phyloP scores from a whole-genome alignment of 2,888 invertebrate genomes.

The Leptopilina syphax region DNA sequence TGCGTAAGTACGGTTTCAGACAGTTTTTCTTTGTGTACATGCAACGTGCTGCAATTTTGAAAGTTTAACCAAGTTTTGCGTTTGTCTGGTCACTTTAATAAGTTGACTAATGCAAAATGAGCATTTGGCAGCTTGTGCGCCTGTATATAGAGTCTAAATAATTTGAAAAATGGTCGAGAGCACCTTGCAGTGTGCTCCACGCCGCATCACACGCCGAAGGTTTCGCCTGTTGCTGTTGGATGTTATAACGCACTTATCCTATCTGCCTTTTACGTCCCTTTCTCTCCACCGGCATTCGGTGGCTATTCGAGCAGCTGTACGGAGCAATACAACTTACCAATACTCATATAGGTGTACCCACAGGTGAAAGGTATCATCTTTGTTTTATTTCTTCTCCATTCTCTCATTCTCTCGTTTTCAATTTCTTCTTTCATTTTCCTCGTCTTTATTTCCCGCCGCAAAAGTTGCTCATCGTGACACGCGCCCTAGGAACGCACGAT shows the following conservation, averaged over 20 bases:
- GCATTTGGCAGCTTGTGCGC: too few species aligned
- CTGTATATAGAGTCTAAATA: too few species aligned
- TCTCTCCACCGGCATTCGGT: slow-evolving; percentile 56
- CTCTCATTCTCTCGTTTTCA: slow-evolving; percentile 50
- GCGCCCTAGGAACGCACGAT: neutral
- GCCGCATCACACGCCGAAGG: too few species aligned
- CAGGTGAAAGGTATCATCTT: slow-evolving; percentile 64
- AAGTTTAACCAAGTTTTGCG: too few species aligned
- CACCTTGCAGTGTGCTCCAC: too few species aligned
- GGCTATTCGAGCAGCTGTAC: slow-evolving; percentile 63
- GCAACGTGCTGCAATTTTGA: too few species aligned
- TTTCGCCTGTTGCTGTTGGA: neutral
- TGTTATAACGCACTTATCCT: slow-evolving; percentile 6
- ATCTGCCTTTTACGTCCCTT: slow-evolving; percentile 49
- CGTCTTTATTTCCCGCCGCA: slow-evolving; percentile 45
- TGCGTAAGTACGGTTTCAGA: too few species aligned
- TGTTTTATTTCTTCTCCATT: slow-evolving; percentile 47
- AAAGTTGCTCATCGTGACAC: slow-evolving; percentile 1
- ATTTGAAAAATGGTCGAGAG: too few species aligned
- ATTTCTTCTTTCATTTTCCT: slow-evolving; percentile 47
- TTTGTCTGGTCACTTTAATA: too few species aligned
- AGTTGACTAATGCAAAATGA: too few species aligned
- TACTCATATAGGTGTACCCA: slow-evolving; percentile 56
- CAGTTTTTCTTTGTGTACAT: too few species aligned
- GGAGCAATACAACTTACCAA: slow-evolving; percentile 49